phyloP scores from a whole-genome alignment of 2,888 invertebrate species.

The Dermolepida albohirtum region DNA sequence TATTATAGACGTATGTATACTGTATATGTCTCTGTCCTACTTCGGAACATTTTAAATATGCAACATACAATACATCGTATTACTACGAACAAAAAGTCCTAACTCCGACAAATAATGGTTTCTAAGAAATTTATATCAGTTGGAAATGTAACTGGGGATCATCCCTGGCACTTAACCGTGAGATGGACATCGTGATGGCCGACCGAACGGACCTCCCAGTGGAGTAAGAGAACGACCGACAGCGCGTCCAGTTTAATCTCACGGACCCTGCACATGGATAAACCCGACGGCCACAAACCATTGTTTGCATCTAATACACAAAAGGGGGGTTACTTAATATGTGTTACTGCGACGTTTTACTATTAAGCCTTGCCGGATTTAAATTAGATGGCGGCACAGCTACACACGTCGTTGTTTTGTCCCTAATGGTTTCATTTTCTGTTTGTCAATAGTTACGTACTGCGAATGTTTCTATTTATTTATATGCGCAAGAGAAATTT shows the following conservation, averaged over 20 bases:
- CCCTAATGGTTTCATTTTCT: too few species aligned
- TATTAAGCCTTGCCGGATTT: conserved; percentile 33
- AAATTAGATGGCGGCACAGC: conserved; percentile 23
- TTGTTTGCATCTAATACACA: conserved; percentile 56
- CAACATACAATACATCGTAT: neutral
- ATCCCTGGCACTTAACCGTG: conserved; percentile 2
- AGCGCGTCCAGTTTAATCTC: conserved; percentile 54
- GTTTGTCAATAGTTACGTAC: neutral
- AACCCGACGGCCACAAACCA: conserved; percentile 55
- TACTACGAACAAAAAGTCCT: too few species aligned
- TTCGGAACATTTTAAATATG: neutral
- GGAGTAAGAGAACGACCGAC: conserved; percentile 20
- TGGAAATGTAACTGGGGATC: neutral
- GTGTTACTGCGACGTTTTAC: conserved; percentile 26
- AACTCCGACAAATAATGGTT: too few species aligned
- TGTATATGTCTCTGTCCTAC: too few species aligned
- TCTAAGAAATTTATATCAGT: conserved; percentile 8
- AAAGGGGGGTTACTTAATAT: conserved; percentile 38
- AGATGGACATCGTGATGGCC: conserved; percentile 33
- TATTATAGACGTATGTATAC: too few species aligned
- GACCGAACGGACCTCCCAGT: conserved; percentile 36
- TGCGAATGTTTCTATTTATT: conserved; percentile 2
- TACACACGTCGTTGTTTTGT: neutral
- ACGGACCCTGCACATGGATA: conserved; percentile 55
- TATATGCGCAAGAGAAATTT: neutral